Conservation (phyloP, 1,140 invertebrate species). For the Drosophila persimilis region DNA sequence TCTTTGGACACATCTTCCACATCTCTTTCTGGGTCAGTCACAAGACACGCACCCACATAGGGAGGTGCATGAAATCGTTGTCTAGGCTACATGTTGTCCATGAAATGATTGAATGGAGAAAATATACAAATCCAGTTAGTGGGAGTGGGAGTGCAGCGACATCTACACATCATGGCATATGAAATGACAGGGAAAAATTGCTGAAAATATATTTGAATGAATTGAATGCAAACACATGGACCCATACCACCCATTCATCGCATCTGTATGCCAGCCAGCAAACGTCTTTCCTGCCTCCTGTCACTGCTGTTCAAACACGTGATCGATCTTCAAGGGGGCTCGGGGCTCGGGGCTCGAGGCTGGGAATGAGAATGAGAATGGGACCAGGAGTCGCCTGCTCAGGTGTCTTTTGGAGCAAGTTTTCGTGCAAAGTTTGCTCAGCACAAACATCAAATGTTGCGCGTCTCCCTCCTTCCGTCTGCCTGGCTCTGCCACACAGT, state of each 20-base stretch:
- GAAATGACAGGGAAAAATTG: conserved; percentile 72
- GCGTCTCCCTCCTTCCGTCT: conserved; percentile 5
- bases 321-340: conserved; percentile 63
- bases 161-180: conserved; percentile 41
- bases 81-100: conserved; percentile 60
- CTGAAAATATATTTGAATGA: conserved; percentile 76
- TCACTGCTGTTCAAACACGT: conserved; percentile 63
- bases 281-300: conserved; percentile 30
- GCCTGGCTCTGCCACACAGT: not conserved
- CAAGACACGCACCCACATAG: conserved; percentile 42
- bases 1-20: no score
- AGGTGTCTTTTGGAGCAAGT: conserved; percentile 73
- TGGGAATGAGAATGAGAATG: conserved; percentile 2
- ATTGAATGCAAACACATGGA: conserved; percentile 73
- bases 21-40: conserved; percentile 52
- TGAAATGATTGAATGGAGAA: conserved; percentile 68
- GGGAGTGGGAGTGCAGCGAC: not conserved
- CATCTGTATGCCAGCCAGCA: not conserved
- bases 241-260: not conserved
- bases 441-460: conserved; percentile 77
- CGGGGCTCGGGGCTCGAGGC: conserved; percentile 3
- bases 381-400: conserved; percentile 51
- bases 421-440: conserved; percentile 76
- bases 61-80: conserved; percentile 37
- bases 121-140: conserved; percentile 35